Conservation (phyloP, 2,797 vertebrate genomes). For the Sebastes alutus region DNA sequence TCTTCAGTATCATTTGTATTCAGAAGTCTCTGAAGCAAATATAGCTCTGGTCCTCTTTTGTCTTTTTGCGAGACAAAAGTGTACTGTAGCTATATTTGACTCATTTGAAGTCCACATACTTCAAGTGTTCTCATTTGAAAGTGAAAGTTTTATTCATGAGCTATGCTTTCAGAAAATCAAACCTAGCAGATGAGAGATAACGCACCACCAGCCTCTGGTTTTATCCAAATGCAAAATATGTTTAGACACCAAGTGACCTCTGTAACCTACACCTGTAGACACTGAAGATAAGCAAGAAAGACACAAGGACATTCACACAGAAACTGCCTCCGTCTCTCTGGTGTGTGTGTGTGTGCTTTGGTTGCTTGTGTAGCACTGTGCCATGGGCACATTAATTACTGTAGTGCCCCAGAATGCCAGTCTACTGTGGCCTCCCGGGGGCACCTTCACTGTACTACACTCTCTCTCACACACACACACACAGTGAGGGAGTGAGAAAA, state of each 20-base stretch:
- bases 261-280: not conserved
- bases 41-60: not conserved
- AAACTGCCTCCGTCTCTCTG: not conserved
- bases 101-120: slow-evolving; percentile 10
- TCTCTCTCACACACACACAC: not conserved
- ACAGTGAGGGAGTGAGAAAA: slow-evolving; percentile 2
- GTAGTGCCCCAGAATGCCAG: slow-evolving; percentile 57
- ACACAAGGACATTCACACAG: slow-evolving; percentile 2
- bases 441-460: slow-evolving; percentile 43
- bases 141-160: not conserved
- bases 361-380: slow-evolving; percentile 47
- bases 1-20: not conserved
- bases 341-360: not conserved
- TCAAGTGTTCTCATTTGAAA: not conserved
- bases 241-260: slow-evolving; percentile 2
- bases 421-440: slow-evolving; percentile 52
- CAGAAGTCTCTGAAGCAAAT: not conserved
- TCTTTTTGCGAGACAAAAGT: not conserved
- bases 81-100: not conserved
- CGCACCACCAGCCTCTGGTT: not conserved
- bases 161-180: slow-evolving; percentile 10
- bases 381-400: slow-evolving; percentile 63
- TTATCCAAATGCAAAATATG: not conserved
- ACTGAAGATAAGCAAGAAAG: not conserved
- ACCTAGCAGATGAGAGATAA: not conserved